Conservation (phyloP, 2,113 vertebrate genomes). For the Chrysochloris asiatica region DNA sequence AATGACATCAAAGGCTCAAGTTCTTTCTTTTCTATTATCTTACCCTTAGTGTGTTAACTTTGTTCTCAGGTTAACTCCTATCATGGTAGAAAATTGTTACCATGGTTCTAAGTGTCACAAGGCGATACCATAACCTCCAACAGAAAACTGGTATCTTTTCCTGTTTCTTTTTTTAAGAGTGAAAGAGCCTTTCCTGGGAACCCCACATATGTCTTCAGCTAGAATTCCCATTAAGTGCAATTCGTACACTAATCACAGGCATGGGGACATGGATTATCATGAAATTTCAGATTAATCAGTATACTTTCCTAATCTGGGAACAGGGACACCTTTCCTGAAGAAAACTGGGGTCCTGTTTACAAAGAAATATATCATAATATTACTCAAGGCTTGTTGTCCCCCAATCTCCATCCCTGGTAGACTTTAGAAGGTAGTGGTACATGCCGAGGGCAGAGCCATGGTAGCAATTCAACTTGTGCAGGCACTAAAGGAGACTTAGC, state of each 20-base stretch:
- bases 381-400: neutral
- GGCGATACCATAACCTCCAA: neutral
- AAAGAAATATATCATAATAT: neutral
- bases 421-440: neutral
- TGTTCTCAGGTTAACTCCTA: neutral
- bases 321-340: neutral
- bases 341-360: neutral
- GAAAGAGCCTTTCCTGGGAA: neutral
- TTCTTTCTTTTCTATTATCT: neutral
- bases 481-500: neutral
- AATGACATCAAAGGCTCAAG: neutral
- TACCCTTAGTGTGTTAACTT: neutral
- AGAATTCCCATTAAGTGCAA: neutral
- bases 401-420: neutral
- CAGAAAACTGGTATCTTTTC: neutral
- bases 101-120: neutral
- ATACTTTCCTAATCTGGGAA: neutral
- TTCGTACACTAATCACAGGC: neutral
- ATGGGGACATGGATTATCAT: neutral
- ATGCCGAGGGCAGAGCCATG: too few relatives aligned
- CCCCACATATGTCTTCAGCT: neutral
- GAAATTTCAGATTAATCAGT: neutral
- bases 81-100: neutral
- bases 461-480: neutral
- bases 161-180: neutral